Evolutionary conservation across 2,113 vertebrate species (phyloP).

Genomic region (Sylvia atricapilla): DNA sequence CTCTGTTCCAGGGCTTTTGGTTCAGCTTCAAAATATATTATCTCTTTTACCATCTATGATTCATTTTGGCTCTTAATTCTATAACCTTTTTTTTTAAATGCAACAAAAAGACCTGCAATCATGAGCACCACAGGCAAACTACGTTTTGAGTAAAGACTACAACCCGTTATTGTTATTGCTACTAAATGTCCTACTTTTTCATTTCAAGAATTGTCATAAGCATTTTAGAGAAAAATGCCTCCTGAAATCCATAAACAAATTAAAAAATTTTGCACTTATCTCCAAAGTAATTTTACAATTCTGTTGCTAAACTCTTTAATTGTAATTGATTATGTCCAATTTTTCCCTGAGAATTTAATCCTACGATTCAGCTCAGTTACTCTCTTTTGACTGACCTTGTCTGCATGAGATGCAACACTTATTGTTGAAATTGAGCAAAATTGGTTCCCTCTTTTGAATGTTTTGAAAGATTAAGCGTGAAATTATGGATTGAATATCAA

Average conservation of each 20-base stretch:
- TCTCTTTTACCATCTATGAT: neutral
- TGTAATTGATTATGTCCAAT: conserved; percentile 47
- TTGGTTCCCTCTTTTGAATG: conserved; percentile 32
- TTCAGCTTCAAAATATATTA: neutral
- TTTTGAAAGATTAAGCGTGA: conserved; percentile 52
- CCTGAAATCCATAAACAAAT: conserved; percentile 58
- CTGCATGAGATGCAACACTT: neutral
- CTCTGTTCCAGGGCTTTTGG: neutral
- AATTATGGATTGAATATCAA: conserved; percentile 14
- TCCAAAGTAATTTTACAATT: conserved; percentile 29
- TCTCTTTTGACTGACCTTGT: conserved; percentile 43
- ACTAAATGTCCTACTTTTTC: conserved; percentile 13
- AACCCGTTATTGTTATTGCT: neutral
- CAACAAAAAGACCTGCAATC: neutral
- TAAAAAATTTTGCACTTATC: conserved; percentile 31
- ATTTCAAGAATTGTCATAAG: conserved; percentile 25
- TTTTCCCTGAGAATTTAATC: conserved; percentile 41
- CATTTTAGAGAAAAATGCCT: conserved; percentile 29
- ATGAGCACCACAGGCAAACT: neutral
- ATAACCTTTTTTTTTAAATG: neutral
- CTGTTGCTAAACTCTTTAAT: conserved; percentile 47
- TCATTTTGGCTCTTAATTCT: neutral
- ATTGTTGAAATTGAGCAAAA: conserved; percentile 32
- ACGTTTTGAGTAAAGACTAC: neutral
- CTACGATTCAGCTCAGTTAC: conserved; percentile 29